A percentile compares a stretch with the other conserved stretches of the same genome.
Conservation (phyloP, 2,888 invertebrate genomes). For the Spicauda simplicius region DNA sequence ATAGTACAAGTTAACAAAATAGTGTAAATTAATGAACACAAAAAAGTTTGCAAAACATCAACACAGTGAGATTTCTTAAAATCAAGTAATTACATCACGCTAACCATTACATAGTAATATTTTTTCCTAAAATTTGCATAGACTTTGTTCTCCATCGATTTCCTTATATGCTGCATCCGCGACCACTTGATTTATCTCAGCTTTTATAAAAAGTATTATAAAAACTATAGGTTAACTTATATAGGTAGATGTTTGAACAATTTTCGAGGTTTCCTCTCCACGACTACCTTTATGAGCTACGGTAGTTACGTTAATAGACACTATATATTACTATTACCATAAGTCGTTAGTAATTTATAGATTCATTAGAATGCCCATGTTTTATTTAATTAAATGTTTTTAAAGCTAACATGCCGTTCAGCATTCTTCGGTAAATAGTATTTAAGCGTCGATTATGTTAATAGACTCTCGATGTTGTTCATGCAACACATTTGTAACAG, state of each 20-base stretch:
- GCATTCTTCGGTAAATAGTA: slow-evolving; percentile 33
- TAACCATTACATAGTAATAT: not conserved
- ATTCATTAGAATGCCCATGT: slow-evolving; percentile 37
- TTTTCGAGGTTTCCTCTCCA: slow-evolving; percentile 29
- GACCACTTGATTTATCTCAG: slow-evolving; percentile 14
- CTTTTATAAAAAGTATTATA: slow-evolving; percentile 18
- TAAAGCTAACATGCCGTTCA: slow-evolving; percentile 31
- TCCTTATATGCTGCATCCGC: slow-evolving; percentile 16
- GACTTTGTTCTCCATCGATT: slow-evolving; percentile 14
- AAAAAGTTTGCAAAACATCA: not conserved
- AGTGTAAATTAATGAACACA: too few species aligned
- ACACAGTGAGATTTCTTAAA: not conserved
- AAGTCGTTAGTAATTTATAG: slow-evolving; percentile 35
- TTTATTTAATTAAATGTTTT: slow-evolving; percentile 38
- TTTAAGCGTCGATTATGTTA: slow-evolving; percentile 36
- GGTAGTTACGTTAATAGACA: slow-evolving; percentile 31
- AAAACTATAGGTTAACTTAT: slow-evolving; percentile 24
- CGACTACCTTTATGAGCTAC: slow-evolving; percentile 24
- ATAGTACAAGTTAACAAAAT: too few species aligned
- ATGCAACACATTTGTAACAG: slow-evolving; percentile 12
- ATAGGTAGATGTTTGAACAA: slow-evolving; percentile 28
- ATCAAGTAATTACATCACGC: not conserved
- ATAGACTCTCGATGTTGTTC: slow-evolving; percentile 23
- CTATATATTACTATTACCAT: slow-evolving; percentile 35
- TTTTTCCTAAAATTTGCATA: slow-evolving; percentile 21